Base-by-base conservation (phyloP, 2,797 vertebrate genomes). In the Silurus aristotelis region DNA sequence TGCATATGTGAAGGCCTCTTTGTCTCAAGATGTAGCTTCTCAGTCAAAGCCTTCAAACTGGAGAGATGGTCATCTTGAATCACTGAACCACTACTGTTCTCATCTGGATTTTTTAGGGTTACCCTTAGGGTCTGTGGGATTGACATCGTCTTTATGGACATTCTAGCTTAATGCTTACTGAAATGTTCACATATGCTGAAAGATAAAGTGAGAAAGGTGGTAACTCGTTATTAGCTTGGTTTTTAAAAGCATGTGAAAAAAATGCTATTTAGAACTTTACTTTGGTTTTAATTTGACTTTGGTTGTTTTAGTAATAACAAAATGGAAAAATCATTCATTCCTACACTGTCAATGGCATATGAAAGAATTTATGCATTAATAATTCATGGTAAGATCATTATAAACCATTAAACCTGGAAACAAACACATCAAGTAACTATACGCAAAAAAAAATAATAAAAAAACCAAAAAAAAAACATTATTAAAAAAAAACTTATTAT, bases 21-120 rank as follows among this genome's bases (percentile, higher is more conserved):
- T 19, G 96, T 99, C 89, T 99, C 96, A 90, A 99, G 94, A 67
- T 96, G 96, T 86, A 99, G 91, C 89, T 98, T 99, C 93, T 98
- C 95, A 0, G 97, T 95, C 92, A 99, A 87, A 2, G 97, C 96
- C 92, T 99, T 99, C 88, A 99, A 90, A 89, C 91, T 97, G 87
- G 94, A 92, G 7, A 99, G 94, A 87, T 98, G 96, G 89, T 99
- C 97, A 0, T 97, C 96, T 0, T 94, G 81, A n/a, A 93, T 88
- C 25, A 91, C 38, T 60, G 90, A 93, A 68, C 82, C 63, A 70
- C 56, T 27, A 12, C 70, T 43, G 81, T 61, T 20, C 78, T 77
- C 66, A 66, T 87, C 87, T 79, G 81, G 63, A 75, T 79, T 60
- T 60, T 56, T 75, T 58, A 71, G 55, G 15, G 66, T 55, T 70